These are phyloP conservation scores for Tetramorium bicarinatum DNA, from an alignment of 2,888 invertebrate species.

Conservation along the genomic window DNA sequence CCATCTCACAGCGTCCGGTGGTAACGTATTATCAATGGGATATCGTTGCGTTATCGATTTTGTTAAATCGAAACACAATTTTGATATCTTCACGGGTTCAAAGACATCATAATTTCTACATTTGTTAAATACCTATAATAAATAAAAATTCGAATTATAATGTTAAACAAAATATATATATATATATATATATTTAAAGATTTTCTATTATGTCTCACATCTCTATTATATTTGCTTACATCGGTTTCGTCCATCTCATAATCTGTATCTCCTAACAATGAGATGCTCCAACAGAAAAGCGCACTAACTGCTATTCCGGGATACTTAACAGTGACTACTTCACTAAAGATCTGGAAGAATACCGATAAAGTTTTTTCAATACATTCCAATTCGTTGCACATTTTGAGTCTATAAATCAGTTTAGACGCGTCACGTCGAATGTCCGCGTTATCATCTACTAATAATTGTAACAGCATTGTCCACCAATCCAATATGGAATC, in stretches of 20 bases:
- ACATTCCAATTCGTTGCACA: constrained; percentile 68
- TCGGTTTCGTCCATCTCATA: constrained; percentile 84
- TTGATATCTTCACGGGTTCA: constrained; percentile 78
- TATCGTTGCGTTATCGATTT: constrained; percentile 45
- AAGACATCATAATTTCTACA: constrained; percentile 81
- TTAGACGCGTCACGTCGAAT: constrained; percentile 76
- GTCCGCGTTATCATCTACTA: constrained; percentile 81
- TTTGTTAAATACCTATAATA: constrained; percentile 81
- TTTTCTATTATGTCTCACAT: neutral
- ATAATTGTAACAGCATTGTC: constrained; percentile 81
- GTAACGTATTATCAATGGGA: constrained; percentile 64
- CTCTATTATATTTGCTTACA: constrained; percentile 72
- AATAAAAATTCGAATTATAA: constrained; percentile 44
- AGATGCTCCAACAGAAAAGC: constrained; percentile 82
- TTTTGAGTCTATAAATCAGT: constrained; percentile 71
- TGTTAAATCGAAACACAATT: constrained; percentile 60
- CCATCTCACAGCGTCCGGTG: constrained; percentile 71
- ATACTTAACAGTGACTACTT: constrained; percentile 51
- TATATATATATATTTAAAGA: neutral
- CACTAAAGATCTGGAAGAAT: constrained; percentile 79
- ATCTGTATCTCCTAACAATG: constrained; percentile 76
- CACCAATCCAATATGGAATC: constrained; percentile 80
- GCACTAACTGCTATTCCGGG: constrained; percentile 73
- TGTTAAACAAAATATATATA: constrained; percentile 2
- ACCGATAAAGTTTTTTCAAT: constrained; percentile 63